phyloP scores from a whole-genome alignment of 2,113 vertebrate species.

The Dromiciops gliroides region DNA sequence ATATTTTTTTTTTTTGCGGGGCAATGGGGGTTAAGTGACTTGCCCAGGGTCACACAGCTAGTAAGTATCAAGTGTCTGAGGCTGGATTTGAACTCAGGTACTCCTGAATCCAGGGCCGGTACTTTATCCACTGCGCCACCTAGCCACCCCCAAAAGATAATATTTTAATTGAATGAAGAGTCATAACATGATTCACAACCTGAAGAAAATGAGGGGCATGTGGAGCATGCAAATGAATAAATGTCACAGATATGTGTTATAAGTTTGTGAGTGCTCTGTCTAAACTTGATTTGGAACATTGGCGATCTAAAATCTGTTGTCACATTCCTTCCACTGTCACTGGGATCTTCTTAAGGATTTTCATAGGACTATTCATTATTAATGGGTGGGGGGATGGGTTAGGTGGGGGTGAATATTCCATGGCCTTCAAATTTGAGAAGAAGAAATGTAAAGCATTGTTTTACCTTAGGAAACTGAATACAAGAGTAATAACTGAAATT shows the following conservation, averaged over 20 bases:
- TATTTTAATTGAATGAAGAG: slow-evolving; percentile 43
- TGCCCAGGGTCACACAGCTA: too few relatives aligned
- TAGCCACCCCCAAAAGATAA: too few relatives aligned
- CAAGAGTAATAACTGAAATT: neutral
- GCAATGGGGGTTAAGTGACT: too few relatives aligned
- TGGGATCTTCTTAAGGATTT: neutral
- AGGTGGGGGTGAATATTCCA: neutral
- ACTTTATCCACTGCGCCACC: too few relatives aligned
- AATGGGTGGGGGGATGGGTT: neutral
- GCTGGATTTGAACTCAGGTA: too few relatives aligned
- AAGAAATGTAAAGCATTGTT: slow-evolving; percentile 9
- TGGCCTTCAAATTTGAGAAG: slow-evolving; percentile 4
- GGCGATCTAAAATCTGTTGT: slow-evolving; percentile 46
- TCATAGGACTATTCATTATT: neutral
- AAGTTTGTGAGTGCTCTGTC: neutral
- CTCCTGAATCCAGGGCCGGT: too few relatives aligned
- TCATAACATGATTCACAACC: slow-evolving; percentile 23
- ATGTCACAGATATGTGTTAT: slow-evolving; percentile 24
- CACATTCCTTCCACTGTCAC: neutral
- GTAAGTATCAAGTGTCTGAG: too few relatives aligned
- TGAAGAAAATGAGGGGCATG: slow-evolving; percentile 19
- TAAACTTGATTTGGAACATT: slow-evolving; percentile 16
- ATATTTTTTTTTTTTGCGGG: too few relatives aligned
- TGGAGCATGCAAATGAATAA: slow-evolving; percentile 10
- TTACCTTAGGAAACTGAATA: neutral